These are phyloP conservation scores for Scaptodrosophila lebanonensis DNA, from an alignment of 1,140 invertebrate species.

Conservation along the genomic window DNA sequence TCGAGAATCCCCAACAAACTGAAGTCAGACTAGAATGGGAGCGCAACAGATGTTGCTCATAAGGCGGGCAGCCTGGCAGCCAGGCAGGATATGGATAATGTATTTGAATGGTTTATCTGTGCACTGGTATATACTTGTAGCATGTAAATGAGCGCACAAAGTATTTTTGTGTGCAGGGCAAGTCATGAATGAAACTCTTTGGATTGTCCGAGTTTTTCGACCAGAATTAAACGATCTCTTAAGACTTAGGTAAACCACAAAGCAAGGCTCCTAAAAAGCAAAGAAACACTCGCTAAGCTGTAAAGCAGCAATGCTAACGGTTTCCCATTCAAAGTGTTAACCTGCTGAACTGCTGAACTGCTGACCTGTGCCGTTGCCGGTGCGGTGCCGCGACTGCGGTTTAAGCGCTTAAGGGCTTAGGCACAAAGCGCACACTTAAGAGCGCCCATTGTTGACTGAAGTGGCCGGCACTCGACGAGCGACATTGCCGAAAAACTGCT, in stretches of 20 bases:
- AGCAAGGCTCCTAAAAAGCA: too few relatives aligned
- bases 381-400: too few relatives aligned
- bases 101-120: too few relatives aligned
- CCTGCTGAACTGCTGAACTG: constrained; percentile 13
- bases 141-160: constrained; percentile 26
- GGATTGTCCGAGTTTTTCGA: too few relatives aligned
- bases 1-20: constrained; percentile 2
- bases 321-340: constrained; percentile 59
- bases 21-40: not conserved
- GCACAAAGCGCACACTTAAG: constrained; percentile 53
- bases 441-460: constrained; percentile 53
- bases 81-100: too few relatives aligned
- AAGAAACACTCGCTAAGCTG: too few relatives aligned
- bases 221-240: not conserved
- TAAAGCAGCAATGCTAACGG: constrained; percentile 31
- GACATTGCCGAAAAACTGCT: constrained; percentile 17
- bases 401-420: constrained; percentile 51
- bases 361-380: constrained; percentile 20
- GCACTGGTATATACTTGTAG: not conserved
- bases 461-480: constrained; percentile 48
- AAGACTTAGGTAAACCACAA: constrained; percentile 40
- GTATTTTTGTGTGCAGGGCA: constrained; percentile 19
- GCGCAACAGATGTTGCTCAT: constrained; percentile 49
- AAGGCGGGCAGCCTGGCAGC: constrained; percentile 32
- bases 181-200: constrained; percentile 45